These are phyloP conservation scores for Leptinotarsa texana DNA, from an alignment of 1,140 invertebrate genomes.

Conservation along the genomic window DNA sequence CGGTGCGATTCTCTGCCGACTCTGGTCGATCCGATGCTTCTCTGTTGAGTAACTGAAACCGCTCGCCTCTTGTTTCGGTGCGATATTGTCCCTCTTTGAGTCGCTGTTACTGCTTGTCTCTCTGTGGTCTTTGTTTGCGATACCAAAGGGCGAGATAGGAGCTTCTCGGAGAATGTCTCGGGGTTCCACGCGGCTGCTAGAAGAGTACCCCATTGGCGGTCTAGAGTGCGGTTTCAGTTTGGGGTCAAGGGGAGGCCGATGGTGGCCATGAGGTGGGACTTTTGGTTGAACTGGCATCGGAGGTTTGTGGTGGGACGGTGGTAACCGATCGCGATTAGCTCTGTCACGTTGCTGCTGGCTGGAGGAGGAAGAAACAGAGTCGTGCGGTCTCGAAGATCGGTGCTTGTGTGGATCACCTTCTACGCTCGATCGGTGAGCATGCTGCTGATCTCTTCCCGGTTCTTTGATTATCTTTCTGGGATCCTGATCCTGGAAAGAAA, in stretches of 20 bases:
- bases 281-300: slow-evolving; percentile 40
- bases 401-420: slow-evolving; percentile 46
- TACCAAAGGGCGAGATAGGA: slow-evolving; percentile 38
- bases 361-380: slow-evolving; percentile 32
- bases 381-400: slow-evolving; percentile 50
- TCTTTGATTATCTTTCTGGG: slow-evolving; percentile 29
- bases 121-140: slow-evolving; percentile 26
- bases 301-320: slow-evolving; percentile 26
- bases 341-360: slow-evolving; percentile 57
- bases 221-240: slow-evolving; percentile 48
- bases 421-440: not conserved
- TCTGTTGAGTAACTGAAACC: too few species aligned
- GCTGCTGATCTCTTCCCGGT: slow-evolving; percentile 46
- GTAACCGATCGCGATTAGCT: slow-evolving; percentile 30
- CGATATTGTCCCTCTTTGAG: too few species aligned
- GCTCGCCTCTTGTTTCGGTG: too few species aligned
- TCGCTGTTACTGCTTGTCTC: slow-evolving; percentile 28
- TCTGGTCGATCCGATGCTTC: too few species aligned
- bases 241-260: slow-evolving; percentile 43
- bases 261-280: slow-evolving; percentile 40
- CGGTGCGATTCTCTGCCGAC: too few species aligned
- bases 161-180: slow-evolving; percentile 46
- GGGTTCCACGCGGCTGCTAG: slow-evolving; percentile 26
- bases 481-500: slow-evolving; percentile 46
- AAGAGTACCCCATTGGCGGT: slow-evolving; percentile 31